A percentile compares a stretch with the other conserved stretches of the same genome.
These are phyloP conservation scores for Stenichneumon culpator DNA, from an alignment of 2,888 invertebrate species.

Conservation along the genomic window DNA sequence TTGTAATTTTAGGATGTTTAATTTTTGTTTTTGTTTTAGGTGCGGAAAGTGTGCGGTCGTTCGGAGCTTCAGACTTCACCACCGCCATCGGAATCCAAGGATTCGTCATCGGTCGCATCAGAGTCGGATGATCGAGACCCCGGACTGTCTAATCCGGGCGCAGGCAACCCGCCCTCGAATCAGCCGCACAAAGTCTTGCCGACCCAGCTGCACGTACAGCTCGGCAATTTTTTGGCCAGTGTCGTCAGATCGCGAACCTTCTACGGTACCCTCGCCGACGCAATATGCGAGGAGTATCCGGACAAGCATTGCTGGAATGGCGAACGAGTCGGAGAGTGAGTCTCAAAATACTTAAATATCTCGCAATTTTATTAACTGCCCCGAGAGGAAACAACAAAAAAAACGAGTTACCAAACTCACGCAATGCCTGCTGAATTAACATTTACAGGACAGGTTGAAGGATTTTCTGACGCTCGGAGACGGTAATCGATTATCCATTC, in stretches of 20 bases:
- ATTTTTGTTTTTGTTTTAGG: conserved; percentile 76
- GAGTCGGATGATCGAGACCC: conserved; percentile 62
- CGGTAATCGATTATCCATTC: background rate
- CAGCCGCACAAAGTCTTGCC: conserved; percentile 78
- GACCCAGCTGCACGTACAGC: conserved; percentile 84
- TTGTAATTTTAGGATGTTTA: background rate
- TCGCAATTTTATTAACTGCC: background rate
- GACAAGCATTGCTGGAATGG: conserved; percentile 93
- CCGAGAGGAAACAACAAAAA: background rate
- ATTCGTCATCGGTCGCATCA: conserved; percentile 40
- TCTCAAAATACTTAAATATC: conserved; percentile 75
- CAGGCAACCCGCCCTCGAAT: conserved; percentile 56
- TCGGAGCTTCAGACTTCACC: conserved; percentile 76
- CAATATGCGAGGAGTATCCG: conserved; percentile 91
- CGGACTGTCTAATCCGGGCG: conserved; percentile 72
- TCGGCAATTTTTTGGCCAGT: conserved; percentile 84
- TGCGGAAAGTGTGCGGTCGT: conserved; percentile 81
- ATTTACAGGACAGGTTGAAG: background rate
- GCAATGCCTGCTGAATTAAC: background rate
- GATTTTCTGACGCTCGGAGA: background rate
- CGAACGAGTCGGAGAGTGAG: conserved; percentile 91
- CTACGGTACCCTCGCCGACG: conserved; percentile 93
- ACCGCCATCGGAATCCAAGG: conserved; percentile 62
- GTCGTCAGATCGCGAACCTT: conserved; percentile 90
- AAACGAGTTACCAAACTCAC: background rate